Base-by-base conservation (phyloP, 2,888 invertebrate genomes). In the Catocala nupta region DNA sequence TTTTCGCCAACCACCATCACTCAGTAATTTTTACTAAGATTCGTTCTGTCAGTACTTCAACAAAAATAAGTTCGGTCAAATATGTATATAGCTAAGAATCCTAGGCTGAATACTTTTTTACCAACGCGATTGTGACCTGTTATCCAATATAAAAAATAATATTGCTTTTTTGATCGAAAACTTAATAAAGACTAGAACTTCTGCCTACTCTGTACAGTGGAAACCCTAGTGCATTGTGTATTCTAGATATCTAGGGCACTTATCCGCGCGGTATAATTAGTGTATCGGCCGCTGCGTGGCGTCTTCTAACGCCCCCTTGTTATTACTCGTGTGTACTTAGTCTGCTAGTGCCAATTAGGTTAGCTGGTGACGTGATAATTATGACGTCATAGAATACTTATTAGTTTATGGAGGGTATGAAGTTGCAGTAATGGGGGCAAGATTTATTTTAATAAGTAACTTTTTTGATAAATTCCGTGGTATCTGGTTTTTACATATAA, bases 251-350 rank as follows among this genome's bases (percentile, higher is more conserved):
- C 63, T 78, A 65, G 77, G 73, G 60, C 77, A 79, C 59, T 77
- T 79, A 75, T 74, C 65, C 70, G 63, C 62, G 57, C 59, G 75
- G 70, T 77, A 72, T 72, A 80, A 78, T 78, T 80, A 80, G 80
- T 68, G 67, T 34, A 39, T 59, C 47, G 49, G 49, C 63, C 59
- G 5, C 63, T 59, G 25, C 25, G 25, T 25, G 59, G 54, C 72
- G 64, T 69, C 72, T 71, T 61, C 63, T 66, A 68, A 63, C 61
- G 9, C 33, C 12, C 55, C 34, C 51, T 43, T 48, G 53, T 55
- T 33, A 39, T 42, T 49, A 25, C 53, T 33, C 42, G 6, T 55
- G 11, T 39, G 5, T 53, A 51, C 11, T 44, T 57, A 62, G 42
- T 50, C 56, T 52, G 43, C 33, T n/a, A 49, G 48, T 43, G 57